Evolutionary conservation across 2,113 vertebrate genomes (phyloP), one percentile per base, ranked within the genome.

Genomic region (Gobio gobio): DNA sequence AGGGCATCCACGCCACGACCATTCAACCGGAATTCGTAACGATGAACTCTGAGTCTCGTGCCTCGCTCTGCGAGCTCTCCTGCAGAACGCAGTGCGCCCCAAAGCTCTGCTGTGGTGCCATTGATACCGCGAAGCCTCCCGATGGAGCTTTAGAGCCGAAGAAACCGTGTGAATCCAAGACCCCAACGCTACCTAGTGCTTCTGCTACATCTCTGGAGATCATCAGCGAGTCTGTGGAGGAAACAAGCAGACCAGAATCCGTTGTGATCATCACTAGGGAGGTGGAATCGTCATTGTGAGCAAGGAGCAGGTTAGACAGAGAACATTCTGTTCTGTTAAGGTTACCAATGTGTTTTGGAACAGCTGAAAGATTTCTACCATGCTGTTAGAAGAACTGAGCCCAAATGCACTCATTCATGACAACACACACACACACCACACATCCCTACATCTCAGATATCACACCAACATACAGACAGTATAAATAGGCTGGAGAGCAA

Each of bases 1-100:
- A 98, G 89, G 98, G 98, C 86, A 99, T 99, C 91, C 98, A 99
- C 0, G 98, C 98, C 49, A 99, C 98, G 5, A 99, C 98, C 92
- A 98, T 99, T 90, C 98, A 99, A 92, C 98, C 98, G 0, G 98
- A 99, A 90, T 99, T 99, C 51, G 96, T 97, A 93, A 97, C 96
- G 0, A 95, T 99, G 63, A 96, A 91, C 90, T 97, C 98, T 0
- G 96, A 96, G 84, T 95, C 96, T 0, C 96, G 95, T 0, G 93
- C 96, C 77, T 96, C 95, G 61, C 93, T 95, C 3, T 99, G 98
- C 0, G 97, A 98, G 93, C 95, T 99, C 10, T 97, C 97, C 87
- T 99, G 98, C 93, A 95, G 96, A 94, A 99, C 96, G 89, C 98
- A 99, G 93, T 99, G 98, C 56, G 97, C 98, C 22, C 92, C 97